A percentile compares a stretch with the other conserved stretches of the same genome.
These are phyloP conservation scores for Timema cristinae DNA, from an alignment of 2,888 invertebrate genomes.

Conservation along the genomic window DNA sequence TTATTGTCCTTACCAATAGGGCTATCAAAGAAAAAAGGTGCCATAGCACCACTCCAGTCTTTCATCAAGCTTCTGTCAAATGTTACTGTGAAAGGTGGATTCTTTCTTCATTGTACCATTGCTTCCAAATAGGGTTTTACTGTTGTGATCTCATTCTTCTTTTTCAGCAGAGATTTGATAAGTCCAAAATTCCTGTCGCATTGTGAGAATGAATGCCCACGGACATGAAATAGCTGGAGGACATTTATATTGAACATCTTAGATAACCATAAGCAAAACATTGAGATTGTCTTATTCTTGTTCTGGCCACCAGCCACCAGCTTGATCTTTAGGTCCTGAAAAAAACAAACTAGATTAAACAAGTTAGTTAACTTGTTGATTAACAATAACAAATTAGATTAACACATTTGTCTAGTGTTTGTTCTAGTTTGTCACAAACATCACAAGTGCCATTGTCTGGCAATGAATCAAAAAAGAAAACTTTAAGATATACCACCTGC, in stretches of 20 bases:
- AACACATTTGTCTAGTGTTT: no score
- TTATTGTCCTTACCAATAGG: background rate
- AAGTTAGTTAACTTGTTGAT: no score
- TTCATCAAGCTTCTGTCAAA: background rate
- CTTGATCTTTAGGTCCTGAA: no score
- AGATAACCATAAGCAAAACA: slow-evolving; percentile 5
- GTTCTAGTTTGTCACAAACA: no score
- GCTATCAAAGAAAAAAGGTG: background rate
- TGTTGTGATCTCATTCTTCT: background rate
- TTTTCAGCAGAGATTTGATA: background rate
- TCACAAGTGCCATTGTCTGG: no score
- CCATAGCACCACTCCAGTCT: slow-evolving; percentile 9
- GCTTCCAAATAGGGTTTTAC: background rate
- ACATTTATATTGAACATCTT: background rate
- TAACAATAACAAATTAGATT: no score
- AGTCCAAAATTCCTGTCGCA: slow-evolving; percentile 9
- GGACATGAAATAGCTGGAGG: background rate
- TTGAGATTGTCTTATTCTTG: background rate
- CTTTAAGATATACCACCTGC: no score
- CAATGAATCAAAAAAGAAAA: no score
- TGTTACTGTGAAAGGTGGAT: background rate
- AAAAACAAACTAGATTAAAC: no score
- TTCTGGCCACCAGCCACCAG: slow-evolving; percentile 1
- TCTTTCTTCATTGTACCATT: background rate
- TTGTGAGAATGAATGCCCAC: background rate